Evolutionary conservation across 2,797 vertebrate species (phyloP).

Genomic region (Coracias cyanogaster): DNA sequence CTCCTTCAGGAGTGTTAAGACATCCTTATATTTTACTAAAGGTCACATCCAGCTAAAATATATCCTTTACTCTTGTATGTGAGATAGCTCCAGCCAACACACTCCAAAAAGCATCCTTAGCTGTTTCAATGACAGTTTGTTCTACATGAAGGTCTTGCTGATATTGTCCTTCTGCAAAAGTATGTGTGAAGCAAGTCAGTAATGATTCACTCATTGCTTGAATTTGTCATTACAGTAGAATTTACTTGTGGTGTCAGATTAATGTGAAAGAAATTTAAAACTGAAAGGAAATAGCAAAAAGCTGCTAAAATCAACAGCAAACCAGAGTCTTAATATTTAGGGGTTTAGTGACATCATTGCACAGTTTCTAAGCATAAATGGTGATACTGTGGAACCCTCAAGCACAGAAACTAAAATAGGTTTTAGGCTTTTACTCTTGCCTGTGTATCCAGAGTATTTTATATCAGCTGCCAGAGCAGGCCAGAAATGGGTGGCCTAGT

Average conservation of each 20-base stretch:
- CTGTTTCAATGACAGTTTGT: not conserved
- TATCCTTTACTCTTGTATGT: not conserved
- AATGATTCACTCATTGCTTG: not conserved
- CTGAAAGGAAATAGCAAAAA: not conserved
- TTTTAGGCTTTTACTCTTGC: not conserved
- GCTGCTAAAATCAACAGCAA: not conserved
- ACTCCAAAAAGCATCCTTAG: not conserved
- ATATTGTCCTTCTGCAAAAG: not conserved
- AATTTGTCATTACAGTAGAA: not conserved
- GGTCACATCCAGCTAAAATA: not conserved
- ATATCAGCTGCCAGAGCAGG: not conserved
- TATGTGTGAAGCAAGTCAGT: rapidly evolving
- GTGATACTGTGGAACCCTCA: not conserved
- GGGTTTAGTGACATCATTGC: not conserved
- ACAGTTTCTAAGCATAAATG: not conserved
- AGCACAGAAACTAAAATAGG: not conserved
- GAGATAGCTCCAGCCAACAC: not conserved
- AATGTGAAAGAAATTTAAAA: not conserved
- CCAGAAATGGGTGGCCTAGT: not conserved
- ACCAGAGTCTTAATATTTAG: not conserved
- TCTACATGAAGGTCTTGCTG: not conserved
- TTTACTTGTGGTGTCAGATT: not conserved
- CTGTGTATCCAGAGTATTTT: not conserved
- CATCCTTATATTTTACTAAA: not conserved
- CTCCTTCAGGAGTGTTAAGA: not conserved